Percentiles rank a stretch among this genome's conserved stretches.
Conservation (phyloP, 30 jellyfish, hydroid and myxozoan species). For the Pseudorhiza aurosa region DNA sequence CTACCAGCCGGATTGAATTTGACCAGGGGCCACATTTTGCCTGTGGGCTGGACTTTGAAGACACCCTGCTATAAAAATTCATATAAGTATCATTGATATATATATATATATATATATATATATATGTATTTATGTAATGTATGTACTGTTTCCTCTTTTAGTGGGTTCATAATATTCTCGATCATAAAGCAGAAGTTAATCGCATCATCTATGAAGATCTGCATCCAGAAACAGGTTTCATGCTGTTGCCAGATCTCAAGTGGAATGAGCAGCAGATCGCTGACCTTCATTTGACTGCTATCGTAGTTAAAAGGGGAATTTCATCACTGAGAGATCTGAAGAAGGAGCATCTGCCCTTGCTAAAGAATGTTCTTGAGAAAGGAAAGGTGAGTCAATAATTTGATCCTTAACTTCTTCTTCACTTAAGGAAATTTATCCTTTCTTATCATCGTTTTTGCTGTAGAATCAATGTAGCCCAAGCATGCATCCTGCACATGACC, state of each 20-base stretch:
- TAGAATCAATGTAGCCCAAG: too few species aligned
- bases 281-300: slow-evolving; percentile 78
- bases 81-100: too few species aligned
- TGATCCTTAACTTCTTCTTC: background rate
- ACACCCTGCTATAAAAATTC: too few species aligned
- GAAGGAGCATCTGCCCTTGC: slow-evolving; percentile 77
- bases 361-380: slow-evolving; percentile 67
- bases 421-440: too few species aligned
- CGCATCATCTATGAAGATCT: slow-evolving; percentile 91
- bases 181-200: slow-evolving; percentile 86
- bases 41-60: too few species aligned
- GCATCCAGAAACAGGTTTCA: slow-evolving; percentile 83
- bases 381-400: slow-evolving; percentile 72
- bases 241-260: slow-evolving; percentile 90
- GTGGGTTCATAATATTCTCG: slow-evolving; percentile 97
- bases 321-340: slow-evolving; percentile 76
- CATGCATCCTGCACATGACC: too few species aligned
- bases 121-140: too few species aligned
- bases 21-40: too few species aligned
- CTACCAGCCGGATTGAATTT: too few species aligned
- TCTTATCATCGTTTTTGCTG: too few species aligned
- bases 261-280: slow-evolving; percentile 91
- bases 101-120: too few species aligned
- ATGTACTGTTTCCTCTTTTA: slow-evolving; percentile 4
- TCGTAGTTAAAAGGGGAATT: slow-evolving; percentile 54